Evolutionary conservation across 2,888 invertebrate species (phyloP).

Genomic region (Aquatica leii): DNA sequence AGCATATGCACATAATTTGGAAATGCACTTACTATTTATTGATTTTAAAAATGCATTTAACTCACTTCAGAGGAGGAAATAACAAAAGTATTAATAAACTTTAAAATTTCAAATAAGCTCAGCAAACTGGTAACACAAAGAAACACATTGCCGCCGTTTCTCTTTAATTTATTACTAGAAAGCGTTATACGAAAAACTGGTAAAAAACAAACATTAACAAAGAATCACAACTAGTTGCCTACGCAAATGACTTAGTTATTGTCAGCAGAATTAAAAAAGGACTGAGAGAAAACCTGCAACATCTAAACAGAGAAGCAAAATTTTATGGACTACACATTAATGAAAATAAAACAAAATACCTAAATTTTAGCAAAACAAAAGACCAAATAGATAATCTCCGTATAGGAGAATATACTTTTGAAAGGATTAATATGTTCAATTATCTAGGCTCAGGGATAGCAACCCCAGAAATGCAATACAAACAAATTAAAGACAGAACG

Average conservation of each 20-base stretch:
- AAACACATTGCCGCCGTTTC: background rate
- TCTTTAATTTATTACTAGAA: background rate
- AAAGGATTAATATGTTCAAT: slow-evolving; percentile 1
- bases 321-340: background rate
- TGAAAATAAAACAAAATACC: background rate
- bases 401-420: background rate
- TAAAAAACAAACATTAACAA: background rate
- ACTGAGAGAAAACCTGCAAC: background rate
- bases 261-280: background rate
- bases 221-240: background rate
- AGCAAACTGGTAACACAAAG: too few species aligned
- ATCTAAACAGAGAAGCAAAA: background rate
- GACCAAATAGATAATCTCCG: background rate
- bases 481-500: too few species aligned
- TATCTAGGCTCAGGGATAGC: slow-evolving; percentile 4
- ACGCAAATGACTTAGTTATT: background rate
- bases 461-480: slow-evolving; percentile 1
- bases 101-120: too few species aligned
- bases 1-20: slow-evolving; percentile 1
- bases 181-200: background rate
- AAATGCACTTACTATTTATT: background rate
- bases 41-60: slow-evolving; percentile 2
- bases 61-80: background rate
- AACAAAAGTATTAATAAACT: background rate
- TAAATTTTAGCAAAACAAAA: slow-evolving; percentile 1